phyloP scores from a whole-genome alignment of 2,113 vertebrate species.

The Acanthochromis polyacanthus region DNA sequence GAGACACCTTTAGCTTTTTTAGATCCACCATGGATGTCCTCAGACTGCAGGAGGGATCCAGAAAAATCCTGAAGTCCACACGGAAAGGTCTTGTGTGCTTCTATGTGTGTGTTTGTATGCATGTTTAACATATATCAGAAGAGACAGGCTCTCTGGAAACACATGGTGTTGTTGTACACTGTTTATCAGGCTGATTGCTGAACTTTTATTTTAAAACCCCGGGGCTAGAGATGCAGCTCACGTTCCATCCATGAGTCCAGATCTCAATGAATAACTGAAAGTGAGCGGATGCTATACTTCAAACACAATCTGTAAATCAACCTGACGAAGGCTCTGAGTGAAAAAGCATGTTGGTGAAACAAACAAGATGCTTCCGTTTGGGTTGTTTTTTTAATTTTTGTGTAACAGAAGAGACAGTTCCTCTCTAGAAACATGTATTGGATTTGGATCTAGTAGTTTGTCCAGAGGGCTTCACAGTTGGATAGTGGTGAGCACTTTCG shows the following conservation, averaged over 20 bases:
- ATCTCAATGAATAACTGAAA: background rate
- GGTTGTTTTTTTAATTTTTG: no score
- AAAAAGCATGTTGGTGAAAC: no score
- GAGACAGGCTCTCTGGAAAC: conserved; percentile 35
- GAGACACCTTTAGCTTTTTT: no score
- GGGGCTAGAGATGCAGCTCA: background rate
- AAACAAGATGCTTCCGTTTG: background rate
- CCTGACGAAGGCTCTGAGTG: no score
- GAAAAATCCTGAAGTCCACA: no score
- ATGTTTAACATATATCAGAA: conserved; percentile 5
- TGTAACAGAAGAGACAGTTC: background rate
- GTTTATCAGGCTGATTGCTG: conserved; percentile 35
- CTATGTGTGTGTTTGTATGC: background rate
- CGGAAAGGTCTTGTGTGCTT: background rate
- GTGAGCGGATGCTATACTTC: no score
- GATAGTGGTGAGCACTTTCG: no score
- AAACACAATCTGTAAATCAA: no score
- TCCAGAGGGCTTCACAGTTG: no score
- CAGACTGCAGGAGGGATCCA: no score
- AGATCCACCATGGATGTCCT: no score
- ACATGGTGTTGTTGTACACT: conserved; percentile 42
- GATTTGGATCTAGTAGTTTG: conserved; percentile 1
- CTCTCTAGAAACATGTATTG: background rate
- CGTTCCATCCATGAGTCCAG: background rate
- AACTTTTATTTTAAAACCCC: background rate